Evolutionary conservation across 2,888 invertebrate genomes (phyloP).

Genomic region (Ectemnius continuus): DNA sequence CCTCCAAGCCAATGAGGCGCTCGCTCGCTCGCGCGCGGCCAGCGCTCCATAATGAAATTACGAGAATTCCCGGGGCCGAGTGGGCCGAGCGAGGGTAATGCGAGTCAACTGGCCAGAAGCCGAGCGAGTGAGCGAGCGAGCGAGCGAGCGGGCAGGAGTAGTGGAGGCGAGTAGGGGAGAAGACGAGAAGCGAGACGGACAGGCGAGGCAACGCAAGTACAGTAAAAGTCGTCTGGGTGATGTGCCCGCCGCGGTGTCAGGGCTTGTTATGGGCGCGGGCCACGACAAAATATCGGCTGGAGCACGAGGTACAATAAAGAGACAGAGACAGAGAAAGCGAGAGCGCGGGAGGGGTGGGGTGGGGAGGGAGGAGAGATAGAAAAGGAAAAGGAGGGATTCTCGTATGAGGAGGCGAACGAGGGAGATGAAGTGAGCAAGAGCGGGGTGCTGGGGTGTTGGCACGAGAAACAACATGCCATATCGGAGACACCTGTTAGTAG

Average conservation of each 20-base stretch:
- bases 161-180: neutral
- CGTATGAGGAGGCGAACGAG: neutral
- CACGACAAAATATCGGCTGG: conserved; percentile 10
- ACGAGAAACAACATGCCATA: conserved; percentile 74
- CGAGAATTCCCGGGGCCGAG: conserved; percentile 4
- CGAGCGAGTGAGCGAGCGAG: neutral
- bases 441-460: conserved; percentile 57
- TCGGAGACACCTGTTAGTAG: conserved; percentile 75
- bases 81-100: neutral
- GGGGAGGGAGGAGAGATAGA: no score
- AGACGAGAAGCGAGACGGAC: neutral
- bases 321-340: no score
- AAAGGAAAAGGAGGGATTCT: neutral
- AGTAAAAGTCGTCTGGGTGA: conserved; percentile 42
- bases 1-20: no score
- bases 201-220: conserved; percentile 36
- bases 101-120: neutral
- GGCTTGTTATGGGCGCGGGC: conserved; percentile 62
- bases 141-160: neutral
- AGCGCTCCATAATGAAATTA: conserved; percentile 2
- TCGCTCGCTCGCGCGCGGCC: no score
- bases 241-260: conserved; percentile 40
- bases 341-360: no score
- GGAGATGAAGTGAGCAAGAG: conserved; percentile 9
- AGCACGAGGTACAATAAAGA: conserved; percentile 8